phyloP scores from a whole-genome alignment of 2,888 invertebrate genomes.

The Byasa hedistus region DNA sequence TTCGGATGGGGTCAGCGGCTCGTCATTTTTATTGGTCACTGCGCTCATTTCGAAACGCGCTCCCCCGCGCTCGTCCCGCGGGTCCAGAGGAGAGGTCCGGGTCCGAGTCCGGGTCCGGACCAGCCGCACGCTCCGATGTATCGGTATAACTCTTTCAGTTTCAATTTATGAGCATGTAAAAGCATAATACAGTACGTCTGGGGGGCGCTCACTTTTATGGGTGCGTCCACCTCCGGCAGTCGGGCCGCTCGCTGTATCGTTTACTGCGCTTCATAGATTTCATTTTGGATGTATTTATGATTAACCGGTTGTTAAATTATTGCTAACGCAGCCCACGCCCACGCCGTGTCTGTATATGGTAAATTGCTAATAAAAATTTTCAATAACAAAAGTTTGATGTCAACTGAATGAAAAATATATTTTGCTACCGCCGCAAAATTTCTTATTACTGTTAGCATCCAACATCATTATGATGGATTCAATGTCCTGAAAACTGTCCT shows the following conservation, averaged over 20 bases:
- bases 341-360: background rate
- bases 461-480: no score
- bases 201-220: constrained; percentile 36
- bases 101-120: no score
- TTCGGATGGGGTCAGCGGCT: no score
- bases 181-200: constrained; percentile 39
- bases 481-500: no score
- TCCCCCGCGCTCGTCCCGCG: background rate
- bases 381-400: constrained; percentile 13
- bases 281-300: constrained; percentile 32
- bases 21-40: background rate
- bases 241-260: constrained; percentile 21
- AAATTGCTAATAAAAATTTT: constrained; percentile 12
- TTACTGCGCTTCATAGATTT: constrained; percentile 35
- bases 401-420: constrained; percentile 7
- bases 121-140: background rate
- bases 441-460: background rate
- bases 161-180: constrained; percentile 36
- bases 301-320: constrained; percentile 19
- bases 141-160: constrained; percentile 32
- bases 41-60: constrained; percentile 6
- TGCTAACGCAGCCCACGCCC: background rate
- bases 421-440: constrained; percentile 3
- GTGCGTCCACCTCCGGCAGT: constrained; percentile 37
- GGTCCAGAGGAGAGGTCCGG: no score